Conservation (phyloP, 1,140 invertebrate species). For the Lepidotrigona ventralis region DNA sequence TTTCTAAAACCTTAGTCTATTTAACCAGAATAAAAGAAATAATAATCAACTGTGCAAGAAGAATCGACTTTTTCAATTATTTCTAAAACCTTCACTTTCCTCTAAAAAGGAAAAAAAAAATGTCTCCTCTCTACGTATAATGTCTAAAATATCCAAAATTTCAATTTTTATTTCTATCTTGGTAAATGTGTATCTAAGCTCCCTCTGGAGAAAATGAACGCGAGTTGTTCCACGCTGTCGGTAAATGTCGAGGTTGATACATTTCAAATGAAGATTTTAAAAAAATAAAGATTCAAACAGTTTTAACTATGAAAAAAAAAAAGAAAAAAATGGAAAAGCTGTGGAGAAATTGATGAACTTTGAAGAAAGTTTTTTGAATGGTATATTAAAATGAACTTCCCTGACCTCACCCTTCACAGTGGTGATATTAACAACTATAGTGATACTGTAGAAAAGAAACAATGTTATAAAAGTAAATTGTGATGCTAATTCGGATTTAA, state of each 20-base stretch:
- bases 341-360: background rate
- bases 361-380: background rate
- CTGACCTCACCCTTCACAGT: background rate
- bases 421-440: background rate
- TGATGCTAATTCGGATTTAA: too few species aligned
- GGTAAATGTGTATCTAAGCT: constrained; percentile 19
- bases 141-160: background rate
- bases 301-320: too few species aligned
- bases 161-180: background rate
- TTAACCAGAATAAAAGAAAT: constrained; percentile 33
- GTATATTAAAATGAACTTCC: too few species aligned
- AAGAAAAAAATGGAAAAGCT: too few species aligned
- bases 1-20: too few species aligned
- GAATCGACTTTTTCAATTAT: background rate
- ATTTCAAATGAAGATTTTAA: too few species aligned
- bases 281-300: too few species aligned
- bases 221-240: constrained; percentile 24
- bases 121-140: background rate
- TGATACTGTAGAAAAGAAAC: too few species aligned
- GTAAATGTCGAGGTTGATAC: too few species aligned
- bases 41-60: constrained; percentile 25
- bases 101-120: background rate
- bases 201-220: constrained; percentile 30
- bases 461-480: too few species aligned
- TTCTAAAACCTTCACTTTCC: background rate